phyloP scores from a whole-genome alignment of 2,888 invertebrate genomes.

The Lamellibrachia satsuma region DNA sequence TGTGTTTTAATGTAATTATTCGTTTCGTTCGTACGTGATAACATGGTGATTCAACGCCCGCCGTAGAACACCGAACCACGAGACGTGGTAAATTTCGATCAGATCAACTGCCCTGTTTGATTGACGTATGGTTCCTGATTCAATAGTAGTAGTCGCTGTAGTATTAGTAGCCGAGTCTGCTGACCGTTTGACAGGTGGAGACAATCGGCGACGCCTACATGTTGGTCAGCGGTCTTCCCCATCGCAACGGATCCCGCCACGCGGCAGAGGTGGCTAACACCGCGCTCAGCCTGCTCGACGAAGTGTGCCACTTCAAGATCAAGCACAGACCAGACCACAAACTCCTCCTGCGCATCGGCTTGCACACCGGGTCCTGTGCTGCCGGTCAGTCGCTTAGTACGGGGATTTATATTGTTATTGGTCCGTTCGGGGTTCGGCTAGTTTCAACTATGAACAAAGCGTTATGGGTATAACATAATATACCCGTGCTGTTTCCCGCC shows the following conservation, averaged over 20 bases:
- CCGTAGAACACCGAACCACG: no score
- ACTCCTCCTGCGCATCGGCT: slow-evolving; percentile 33
- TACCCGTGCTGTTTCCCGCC: no score
- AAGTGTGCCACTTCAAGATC: slow-evolving; percentile 37
- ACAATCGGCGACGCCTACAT: slow-evolving; percentile 72
- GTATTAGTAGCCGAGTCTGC: not conserved
- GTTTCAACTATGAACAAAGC: no score
- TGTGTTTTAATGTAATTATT: no score
- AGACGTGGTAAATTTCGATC: no score
- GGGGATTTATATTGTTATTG: no score
- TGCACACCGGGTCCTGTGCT: slow-evolving; percentile 37
- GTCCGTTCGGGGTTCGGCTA: no score
- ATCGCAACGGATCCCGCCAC: slow-evolving; percentile 47
- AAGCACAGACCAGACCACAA: slow-evolving; percentile 30
- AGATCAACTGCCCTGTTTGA: no score
- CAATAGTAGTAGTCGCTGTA: not conserved
- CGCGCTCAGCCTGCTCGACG: slow-evolving; percentile 43
- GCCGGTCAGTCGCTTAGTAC: slow-evolving; percentile 30
- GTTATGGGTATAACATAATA: no score
- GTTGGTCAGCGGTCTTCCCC: slow-evolving; percentile 48
- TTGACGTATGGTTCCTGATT: not conserved
- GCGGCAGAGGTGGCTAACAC: slow-evolving; percentile 49
- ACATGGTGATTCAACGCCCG: no score
- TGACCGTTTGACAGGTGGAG: not conserved
- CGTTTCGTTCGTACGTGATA: no score